Conservation (phyloP, 2,113 vertebrate species). For the Saccopteryx bilineata region DNA sequence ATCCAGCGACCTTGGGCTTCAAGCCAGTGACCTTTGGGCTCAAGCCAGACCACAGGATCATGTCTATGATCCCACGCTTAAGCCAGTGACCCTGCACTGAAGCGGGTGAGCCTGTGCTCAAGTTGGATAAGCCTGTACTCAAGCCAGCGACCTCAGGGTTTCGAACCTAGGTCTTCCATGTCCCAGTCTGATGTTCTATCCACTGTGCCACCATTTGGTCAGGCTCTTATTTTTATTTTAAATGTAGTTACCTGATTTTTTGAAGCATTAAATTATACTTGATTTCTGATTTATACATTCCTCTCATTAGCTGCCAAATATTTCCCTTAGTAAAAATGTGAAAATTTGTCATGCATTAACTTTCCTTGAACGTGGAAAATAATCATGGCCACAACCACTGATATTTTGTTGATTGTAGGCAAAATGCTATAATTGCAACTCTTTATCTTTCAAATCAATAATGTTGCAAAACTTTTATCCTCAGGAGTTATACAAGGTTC, state of each 20-base stretch:
- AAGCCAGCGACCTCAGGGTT: no score
- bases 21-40: no score
- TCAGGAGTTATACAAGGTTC: not conserved
- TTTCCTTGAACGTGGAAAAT: conserved; percentile 8
- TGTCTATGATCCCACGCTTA: no score
- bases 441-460: not conserved
- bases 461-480: not conserved
- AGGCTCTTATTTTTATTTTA: not conserved
- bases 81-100: no score
- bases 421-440: conserved; percentile 3
- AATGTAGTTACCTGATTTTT: not conserved
- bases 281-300: not conserved
- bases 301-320: not conserved
- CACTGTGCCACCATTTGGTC: no score
- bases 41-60: no score
- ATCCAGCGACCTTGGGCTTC: no score
- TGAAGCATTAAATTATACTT: not conserved
- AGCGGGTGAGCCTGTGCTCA: no score
- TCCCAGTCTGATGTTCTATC: no score
- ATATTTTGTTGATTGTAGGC: not conserved
- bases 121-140: no score
- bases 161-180: no score
- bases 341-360: not conserved
- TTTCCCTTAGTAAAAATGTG: not conserved
- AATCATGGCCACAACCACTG: not conserved